Evolutionary conservation across 92 coral and sea anemone genomes (phyloP), one percentile per base, ranked within the genome.

Genomic region (Siderastrea radians): DNA sequence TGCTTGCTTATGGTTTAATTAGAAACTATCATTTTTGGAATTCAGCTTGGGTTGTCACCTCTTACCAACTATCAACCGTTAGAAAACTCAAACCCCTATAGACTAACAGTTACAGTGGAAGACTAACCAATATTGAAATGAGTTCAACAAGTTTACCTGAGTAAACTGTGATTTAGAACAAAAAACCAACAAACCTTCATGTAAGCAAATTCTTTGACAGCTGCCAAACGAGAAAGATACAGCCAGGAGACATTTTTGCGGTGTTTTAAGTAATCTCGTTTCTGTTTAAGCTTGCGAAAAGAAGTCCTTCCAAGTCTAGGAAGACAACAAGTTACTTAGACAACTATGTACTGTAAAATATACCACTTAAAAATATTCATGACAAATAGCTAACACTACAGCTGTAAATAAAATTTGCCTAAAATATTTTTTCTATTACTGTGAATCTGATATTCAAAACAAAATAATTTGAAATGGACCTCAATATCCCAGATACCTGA

Each of bases 161-260:
- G 6, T 68, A 4, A 4, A 67, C 72, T 19, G 47, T 5, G 19
- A 43, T 26, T 3, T 5, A 38, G 45, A 68, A 1, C 11, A 48
- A 49, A 72, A 48, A 2, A 11, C 4, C 6, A 3, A 58, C 67
- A 50, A 55, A 96, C 99, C 98, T 97, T 97, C 91, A 97, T 84
- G 75, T 97, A 97, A 3, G 99, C 99, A 89, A 84, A 97, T 62
- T 97, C 99, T 67, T 97, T 97, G 80, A 97, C 95, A 19, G 99
- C 99, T 52, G 99, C 99, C 78, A 97, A 68, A 49, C 99, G 93
- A 10, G 99, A 97, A 7, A 97, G 90, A 52, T 97, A 97, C 2
- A 97, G 77, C 99, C 99, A 97, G 5, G 99, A 97, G 26, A 86
- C 96, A 82, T 86, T 95, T 70, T 88, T 89, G 52, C 99, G 91